Percentiles rank a stretch among this genome's conserved stretches.
Conservation (phyloP, 2,888 invertebrate species). For the Scotopteryx bipunctaria region DNA sequence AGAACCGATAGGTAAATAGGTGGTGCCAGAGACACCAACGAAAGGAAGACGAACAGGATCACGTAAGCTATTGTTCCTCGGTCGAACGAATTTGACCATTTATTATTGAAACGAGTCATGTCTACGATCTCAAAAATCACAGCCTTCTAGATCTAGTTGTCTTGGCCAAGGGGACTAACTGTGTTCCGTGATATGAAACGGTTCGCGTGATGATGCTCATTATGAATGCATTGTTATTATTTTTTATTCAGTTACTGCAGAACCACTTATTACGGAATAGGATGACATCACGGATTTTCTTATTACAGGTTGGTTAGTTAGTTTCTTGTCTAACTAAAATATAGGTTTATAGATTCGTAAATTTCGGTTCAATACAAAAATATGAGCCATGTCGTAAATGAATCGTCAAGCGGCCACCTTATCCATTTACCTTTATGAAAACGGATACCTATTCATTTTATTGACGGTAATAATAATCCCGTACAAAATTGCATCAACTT, state of each 20-base stretch:
- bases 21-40: slow-evolving; percentile 55
- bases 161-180: background rate
- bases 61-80: slow-evolving; percentile 47
- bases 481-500: slow-evolving; percentile 17
- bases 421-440: too few relatives aligned
- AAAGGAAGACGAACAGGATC: slow-evolving; percentile 52
- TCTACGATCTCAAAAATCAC: background rate
- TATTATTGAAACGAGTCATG: slow-evolving; percentile 20
- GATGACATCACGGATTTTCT: too few relatives aligned
- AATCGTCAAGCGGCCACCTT: too few relatives aligned
- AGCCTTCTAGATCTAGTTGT: slow-evolving; percentile 16
- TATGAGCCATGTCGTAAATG: too few relatives aligned
- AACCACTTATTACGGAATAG: too few relatives aligned
- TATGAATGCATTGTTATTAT: background rate
- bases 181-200: slow-evolving; percentile 1
- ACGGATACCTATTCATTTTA: too few relatives aligned
- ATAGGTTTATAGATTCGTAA: too few relatives aligned
- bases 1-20: slow-evolving; percentile 63
- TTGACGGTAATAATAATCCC: background rate
- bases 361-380: too few relatives aligned
- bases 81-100: slow-evolving; percentile 4
- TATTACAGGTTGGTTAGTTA: too few relatives aligned
- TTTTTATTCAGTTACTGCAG: too few relatives aligned
- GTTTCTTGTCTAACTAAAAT: too few relatives aligned
- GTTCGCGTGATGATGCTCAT: slow-evolving; percentile 2